phyloP scores from a whole-genome alignment of 1,140 invertebrate species.

The Metopolophium dirhodum region DNA sequence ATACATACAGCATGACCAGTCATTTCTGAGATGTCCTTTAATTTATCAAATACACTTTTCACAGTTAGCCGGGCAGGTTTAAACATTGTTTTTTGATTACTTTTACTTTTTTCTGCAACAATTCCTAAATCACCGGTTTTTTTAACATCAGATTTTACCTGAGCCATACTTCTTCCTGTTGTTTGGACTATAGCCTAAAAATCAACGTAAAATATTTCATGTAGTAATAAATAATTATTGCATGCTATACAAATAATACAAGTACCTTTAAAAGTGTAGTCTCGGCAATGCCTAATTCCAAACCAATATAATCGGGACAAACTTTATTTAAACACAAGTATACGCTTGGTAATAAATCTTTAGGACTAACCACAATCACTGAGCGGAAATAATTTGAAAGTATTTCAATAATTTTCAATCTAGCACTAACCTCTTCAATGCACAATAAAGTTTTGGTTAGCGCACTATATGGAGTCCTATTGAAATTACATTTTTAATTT shows the following conservation, averaged over 20 bases:
- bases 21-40: constrained; percentile 90
- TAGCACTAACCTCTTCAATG: constrained; percentile 87
- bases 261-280: constrained; percentile 83
- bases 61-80: constrained; percentile 74
- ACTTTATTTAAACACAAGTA: constrained; percentile 96
- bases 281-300: constrained; percentile 93
- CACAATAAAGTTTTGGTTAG: constrained; percentile 87
- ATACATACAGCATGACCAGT: constrained; percentile 69
- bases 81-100: constrained; percentile 89
- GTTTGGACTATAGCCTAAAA: constrained; percentile 84
- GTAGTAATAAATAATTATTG: background rate
- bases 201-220: background rate
- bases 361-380: constrained; percentile 84
- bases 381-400: constrained; percentile 94
- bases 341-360: constrained; percentile 87
- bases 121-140: constrained; percentile 87
- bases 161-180: constrained; percentile 84
- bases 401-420: constrained; percentile 94
- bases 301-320: constrained; percentile 89
- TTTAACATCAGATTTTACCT: constrained; percentile 84
- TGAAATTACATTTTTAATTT: constrained; percentile 61
- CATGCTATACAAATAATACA: background rate
- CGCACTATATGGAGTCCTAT: constrained; percentile 90
- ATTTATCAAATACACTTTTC: constrained; percentile 79
- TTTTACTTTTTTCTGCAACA: constrained; percentile 90